These are phyloP conservation scores for Dolichoris vasculosae DNA, from an alignment of 1,140 invertebrate species.

Conservation along the genomic window DNA sequence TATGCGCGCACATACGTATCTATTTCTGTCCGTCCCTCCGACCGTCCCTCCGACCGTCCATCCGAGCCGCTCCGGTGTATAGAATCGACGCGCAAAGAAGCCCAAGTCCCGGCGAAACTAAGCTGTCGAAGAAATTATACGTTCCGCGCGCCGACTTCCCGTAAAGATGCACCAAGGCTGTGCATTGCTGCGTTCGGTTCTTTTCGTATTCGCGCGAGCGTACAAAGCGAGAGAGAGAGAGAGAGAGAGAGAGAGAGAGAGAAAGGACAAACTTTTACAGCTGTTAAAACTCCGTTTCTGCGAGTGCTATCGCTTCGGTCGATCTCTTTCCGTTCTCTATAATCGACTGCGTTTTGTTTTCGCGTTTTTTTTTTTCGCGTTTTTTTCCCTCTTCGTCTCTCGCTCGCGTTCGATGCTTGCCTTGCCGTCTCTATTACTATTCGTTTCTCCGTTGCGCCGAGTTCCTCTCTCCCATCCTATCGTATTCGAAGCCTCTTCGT, in stretches of 20 bases:
- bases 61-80: background rate
- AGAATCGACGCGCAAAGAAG: slow-evolving; percentile 7
- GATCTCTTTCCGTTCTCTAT: background rate
- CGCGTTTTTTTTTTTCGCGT: background rate
- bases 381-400: background rate
- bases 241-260: background rate
- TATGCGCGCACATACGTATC: background rate
- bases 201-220: slow-evolving; percentile 44
- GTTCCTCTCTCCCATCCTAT: too few relatives aligned
- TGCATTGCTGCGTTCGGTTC: background rate
- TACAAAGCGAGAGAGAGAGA: background rate
- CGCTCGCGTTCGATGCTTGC: background rate
- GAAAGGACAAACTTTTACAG: slow-evolving; percentile 10
- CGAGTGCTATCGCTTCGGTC: background rate
- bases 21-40: background rate
- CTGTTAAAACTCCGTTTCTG: slow-evolving; percentile 25
- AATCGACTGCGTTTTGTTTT: slow-evolving; percentile 16
- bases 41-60: background rate
- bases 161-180: background rate
- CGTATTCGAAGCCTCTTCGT: background rate
- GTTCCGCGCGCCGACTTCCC: slow-evolving; percentile 28
- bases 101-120: slow-evolving; percentile 8
- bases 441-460: background rate
- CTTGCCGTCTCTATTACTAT: background rate
- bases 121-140: slow-evolving; percentile 49